Evolutionary conservation across 1,140 invertebrate genomes (phyloP), one percentile per base, ranked within the genome.

Genomic region (Lordiphosa stackelbergi): DNA sequence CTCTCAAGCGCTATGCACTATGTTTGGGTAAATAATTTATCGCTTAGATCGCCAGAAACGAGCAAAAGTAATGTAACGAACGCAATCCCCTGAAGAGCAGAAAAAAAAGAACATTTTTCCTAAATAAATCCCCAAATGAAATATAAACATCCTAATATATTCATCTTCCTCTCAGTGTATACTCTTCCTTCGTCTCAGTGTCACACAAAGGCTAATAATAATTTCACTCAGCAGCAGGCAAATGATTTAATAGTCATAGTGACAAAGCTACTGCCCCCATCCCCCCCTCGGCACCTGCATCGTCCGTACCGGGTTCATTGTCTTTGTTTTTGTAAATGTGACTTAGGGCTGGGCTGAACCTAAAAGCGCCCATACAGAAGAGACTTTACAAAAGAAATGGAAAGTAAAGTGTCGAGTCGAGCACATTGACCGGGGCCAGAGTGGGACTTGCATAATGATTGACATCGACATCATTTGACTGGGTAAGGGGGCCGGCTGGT

Each of bases 401-500:
- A 79, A 79, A 79, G 75, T 79, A 61, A 81, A 54, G 54, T 53
- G 64, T 12, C 42, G 64, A 43, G 65, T 69, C 56, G 64, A 59
- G 66, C 66, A 51, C 71, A 58, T 81, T 79, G 75, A 79, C 75
- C 75, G 77, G 7, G 59, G 58, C 51, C 42, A 45, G 42, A 51
- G 54, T 60, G 53, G 45, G 58, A 71, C 75, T 79, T 79, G 75
- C 75, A 81, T 81, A 79, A 79, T 79, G 71, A 81, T 81, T 79
- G 75, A 74, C 75, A 78, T 78, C 43, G 58, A 40, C 47, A 47
- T 47, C 61, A 22, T 41, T 36, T 43, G 43, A 11, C n/a, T 69
- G 42, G 3, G 11, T 22, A 24, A 10, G 34, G 31, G 40, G 34
- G 35, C 40, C 9, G 45, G 19, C 28, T 19, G 51, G 49, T 54